Evolutionary conservation across 2,888 invertebrate genomes (phyloP), one percentile per base, ranked within the genome.

Genomic region (Microctonus brassicae): DNA sequence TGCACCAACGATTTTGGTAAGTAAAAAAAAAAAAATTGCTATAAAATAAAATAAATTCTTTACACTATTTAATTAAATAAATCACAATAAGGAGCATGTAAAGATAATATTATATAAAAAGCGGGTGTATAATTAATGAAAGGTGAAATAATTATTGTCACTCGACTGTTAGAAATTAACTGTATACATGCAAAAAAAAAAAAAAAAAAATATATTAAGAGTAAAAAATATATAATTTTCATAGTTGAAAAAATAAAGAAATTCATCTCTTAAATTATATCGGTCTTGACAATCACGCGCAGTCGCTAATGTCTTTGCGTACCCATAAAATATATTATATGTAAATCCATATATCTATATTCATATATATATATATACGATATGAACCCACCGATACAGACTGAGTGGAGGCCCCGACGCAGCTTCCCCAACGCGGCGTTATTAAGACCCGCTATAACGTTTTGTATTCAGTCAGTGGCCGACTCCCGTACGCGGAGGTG

Each of bases 401-500:
- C 71, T 79, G 67, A 69, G 79, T 78, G 78, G 72, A 75, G 76
- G 77, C 76, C 78, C 78, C 79, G 65, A 71, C 69, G 61, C 70
- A 68, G 66, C 47, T 55, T 66, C 69, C 65, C 13, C 36, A 57
- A 62, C 72, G 64, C 73, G 72, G 72, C 57, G 64, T 20, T 58
- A 58, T 58, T 58, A 26, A 36, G 34, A 57, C 36, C 39, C 55
- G 66, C 66, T 57, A 39, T 62, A 62, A 58, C 62, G 62, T 62
- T 72, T 72, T 36, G 20, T 67, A 70, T 80, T 82, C 83, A 85
- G 85, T 85, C 84, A 84, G 83, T 82, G 84, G 78, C 84, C 85
- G 84, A 84, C 83, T 82, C 82, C 82, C 81, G 84, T 80, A 76
- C 79, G 84, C 76, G 84, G 76, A 81, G 84, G 83, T 82, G 79